Evolutionary conservation across 1,140 invertebrate genomes (phyloP), one percentile per base, ranked within the genome.

Genomic region (Zaprionus vittiger): DNA sequence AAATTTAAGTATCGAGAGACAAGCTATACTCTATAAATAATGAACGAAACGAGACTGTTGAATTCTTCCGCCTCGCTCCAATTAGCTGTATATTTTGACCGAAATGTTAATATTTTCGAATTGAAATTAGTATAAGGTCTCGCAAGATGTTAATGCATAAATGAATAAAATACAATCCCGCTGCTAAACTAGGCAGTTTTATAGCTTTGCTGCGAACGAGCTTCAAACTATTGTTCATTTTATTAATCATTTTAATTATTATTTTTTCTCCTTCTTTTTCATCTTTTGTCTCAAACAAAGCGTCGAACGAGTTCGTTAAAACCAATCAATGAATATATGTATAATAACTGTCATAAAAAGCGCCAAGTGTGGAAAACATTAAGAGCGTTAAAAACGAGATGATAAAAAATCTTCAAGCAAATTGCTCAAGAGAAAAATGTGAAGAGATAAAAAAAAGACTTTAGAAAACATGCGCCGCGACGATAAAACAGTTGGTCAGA

Each of bases 311-410:
- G 68, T 79, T 75, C 72, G 72, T 85, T 76, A 89, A 89, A 74
- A 20, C 81, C 49, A 90, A 89, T 89, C 84, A 90, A 90, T 90
- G 85, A 90, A 85, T 90, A 37, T 62, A 85, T 90, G 31, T 62
- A 80, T 90, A 80, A 90, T 89, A 77, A 81, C 61, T 67, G 66
- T 70, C 85, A 89, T 79, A 79, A 81, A 47, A 80, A 75, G 47
- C 63, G 69, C 64, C 65, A 85, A 90, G 85, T 90, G 85, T 90
- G 81, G 85, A 90, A 90, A 90, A 82, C 70, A 90, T 90, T 85
- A 90, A 73, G 79, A 66, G 73, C 74, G 49, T 61, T 63, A 37
- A 55, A 44, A 73, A 86, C 38, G 20, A 75, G 34, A 59, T 7
- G 24, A 38, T 49, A 61, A 72, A 31, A 63, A 56, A 56, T 61